phyloP scores from a whole-genome alignment of 2,888 invertebrate genomes.

The Nowickia ferox region DNA sequence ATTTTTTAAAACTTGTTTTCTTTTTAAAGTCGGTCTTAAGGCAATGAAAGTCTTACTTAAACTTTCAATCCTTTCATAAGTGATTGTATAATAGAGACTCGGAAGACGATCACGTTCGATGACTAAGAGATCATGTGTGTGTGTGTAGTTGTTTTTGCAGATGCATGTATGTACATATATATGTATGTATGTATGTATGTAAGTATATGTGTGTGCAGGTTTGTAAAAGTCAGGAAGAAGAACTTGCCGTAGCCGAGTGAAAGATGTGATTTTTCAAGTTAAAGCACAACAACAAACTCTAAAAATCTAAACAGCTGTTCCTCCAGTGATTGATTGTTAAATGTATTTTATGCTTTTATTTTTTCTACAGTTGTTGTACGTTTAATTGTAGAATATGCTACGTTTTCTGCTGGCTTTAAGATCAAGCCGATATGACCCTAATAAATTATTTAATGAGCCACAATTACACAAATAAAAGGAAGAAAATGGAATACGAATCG shows the following conservation, averaged over 20 bases:
- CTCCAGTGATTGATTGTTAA: constrained; percentile 60
- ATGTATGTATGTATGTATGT: not conserved
- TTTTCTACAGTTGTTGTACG: constrained; percentile 7
- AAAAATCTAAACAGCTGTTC: constrained; percentile 59
- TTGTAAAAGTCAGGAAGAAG: constrained; percentile 16
- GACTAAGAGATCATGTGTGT: constrained; percentile 4
- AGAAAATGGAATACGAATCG: not conserved
- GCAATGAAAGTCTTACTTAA: constrained; percentile 67
- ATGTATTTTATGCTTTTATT: constrained; percentile 19
- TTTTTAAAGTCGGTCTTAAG: constrained; percentile 53
- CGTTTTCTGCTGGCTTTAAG: constrained; percentile 18
- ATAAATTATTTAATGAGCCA: constrained; percentile 50
- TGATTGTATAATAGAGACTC: constrained; percentile 59
- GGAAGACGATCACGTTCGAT: constrained; percentile 18
- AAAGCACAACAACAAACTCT: constrained; percentile 29
- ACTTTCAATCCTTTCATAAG: constrained; percentile 70
- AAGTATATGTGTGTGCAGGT: not conserved
- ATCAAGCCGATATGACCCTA: constrained; percentile 55
- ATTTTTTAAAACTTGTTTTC: constrained; percentile 24
- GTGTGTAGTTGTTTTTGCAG: not conserved
- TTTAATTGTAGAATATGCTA: constrained; percentile 29
- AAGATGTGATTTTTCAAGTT: constrained; percentile 51
- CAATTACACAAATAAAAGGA: not conserved
- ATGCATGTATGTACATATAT: not conserved
- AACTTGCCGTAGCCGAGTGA: constrained; percentile 8